Base-by-base conservation (phyloP, 1,140 invertebrate species). In the Dolichoris vasculosae region DNA sequence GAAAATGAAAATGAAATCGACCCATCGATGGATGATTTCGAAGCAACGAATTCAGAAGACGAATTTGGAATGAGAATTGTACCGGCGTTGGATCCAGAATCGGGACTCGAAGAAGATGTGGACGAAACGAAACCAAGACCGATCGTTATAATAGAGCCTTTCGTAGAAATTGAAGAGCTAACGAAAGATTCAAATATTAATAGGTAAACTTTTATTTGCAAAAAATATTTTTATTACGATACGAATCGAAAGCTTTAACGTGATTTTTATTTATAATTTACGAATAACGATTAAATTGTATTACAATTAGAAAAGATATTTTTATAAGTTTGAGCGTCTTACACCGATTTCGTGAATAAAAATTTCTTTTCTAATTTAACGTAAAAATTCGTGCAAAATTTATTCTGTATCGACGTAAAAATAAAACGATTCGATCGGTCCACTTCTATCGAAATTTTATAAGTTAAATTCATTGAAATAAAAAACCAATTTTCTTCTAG, bases 81-180 rank as follows among this genome's bases (percentile, higher is more conserved):
- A 20, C 80, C 87, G 0, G 69, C 51, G 0, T n/a, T 87, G 0
- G 85, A 89, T 43, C 81, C 88, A 0, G 84, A 88, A 64, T 82
- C 87, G 8, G 89, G 87, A 32, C 73, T 88, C 11, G 88, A 91
- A 0, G 89, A 90, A 8, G 38, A 86, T 26, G 86, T 86, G 1
- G 89, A 91, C 3, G 87, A 89, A 9, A 89, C 90, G 0, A 88
- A 89, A 48, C 92, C 92, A 20, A 92, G 92, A 71, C 92, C 93
- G 0, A 90, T 93, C 7, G 88, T 93, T 0, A 92, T 93, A 0
- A 93, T 93, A 40, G 93, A 93, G 20, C 93, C 93, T 40, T 78
- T 64, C 26, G 59, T 86, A 23, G 40, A 77, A 15, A 8, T 32
- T 43, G 83, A 85, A 1, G 76, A 80, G 30, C 46, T 46, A 11